phyloP scores from a whole-genome alignment of 2,797 vertebrate genomes.

The Macropus fuliginosus region DNA sequence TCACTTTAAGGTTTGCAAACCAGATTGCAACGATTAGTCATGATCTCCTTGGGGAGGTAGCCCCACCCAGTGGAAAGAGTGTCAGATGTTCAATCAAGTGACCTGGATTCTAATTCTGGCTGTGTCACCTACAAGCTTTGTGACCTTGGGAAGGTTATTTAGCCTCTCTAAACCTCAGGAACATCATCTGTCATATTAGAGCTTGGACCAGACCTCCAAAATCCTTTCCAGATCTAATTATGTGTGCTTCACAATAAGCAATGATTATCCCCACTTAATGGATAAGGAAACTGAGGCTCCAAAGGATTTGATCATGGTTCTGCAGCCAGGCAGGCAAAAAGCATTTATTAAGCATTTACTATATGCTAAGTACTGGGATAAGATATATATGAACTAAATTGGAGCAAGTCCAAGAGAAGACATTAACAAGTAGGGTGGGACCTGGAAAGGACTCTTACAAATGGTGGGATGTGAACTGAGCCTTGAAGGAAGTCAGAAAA shows the following conservation, averaged over 20 bases:
- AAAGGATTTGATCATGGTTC: not conserved
- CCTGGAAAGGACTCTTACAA: not conserved
- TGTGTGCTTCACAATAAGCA: not conserved
- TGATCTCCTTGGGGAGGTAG: not conserved
- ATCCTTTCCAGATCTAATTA: not conserved
- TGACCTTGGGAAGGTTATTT: constrained; percentile 34
- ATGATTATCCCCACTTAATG: not conserved
- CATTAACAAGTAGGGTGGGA: not conserved
- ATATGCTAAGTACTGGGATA: not conserved
- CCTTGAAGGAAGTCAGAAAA: not conserved
- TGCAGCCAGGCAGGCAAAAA: not conserved
- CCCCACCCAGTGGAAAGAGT: not conserved
- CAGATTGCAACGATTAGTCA: not conserved
- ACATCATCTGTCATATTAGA: constrained; percentile 47
- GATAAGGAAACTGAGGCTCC: not conserved
- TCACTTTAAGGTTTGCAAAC: not conserved
- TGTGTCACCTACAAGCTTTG: not conserved
- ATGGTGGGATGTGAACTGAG: not conserved
- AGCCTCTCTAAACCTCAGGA: constrained; percentile 20
- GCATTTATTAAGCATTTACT: not conserved
- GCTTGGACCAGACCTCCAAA: not conserved
- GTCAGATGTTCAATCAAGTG: not conserved
- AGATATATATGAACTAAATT: not conserved
- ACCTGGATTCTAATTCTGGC: not conserved
- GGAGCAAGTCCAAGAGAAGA: not conserved